Evolutionary conservation across 2,888 invertebrate genomes (phyloP).

Genomic region (Synergus umbraculus): DNA sequence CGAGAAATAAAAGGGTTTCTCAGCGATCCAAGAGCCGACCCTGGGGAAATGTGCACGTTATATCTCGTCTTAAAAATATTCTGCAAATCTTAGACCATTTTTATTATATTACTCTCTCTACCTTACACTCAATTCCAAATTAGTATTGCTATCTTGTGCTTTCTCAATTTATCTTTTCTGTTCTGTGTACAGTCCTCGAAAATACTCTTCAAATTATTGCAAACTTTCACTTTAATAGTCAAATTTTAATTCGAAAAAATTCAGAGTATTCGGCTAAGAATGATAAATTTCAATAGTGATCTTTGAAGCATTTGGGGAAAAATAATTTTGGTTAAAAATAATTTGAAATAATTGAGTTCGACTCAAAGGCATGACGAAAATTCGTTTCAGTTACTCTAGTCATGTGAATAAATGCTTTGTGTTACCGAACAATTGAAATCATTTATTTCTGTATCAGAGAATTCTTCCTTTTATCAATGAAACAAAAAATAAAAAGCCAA

Average conservation of each 20-base stretch:
- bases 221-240: not conserved
- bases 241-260: not conserved
- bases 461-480: not conserved
- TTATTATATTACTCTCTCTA: slow-evolving; percentile 5
- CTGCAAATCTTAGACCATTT: slow-evolving; percentile 9
- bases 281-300: not conserved
- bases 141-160: slow-evolving; percentile 27
- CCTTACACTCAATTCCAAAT: slow-evolving; percentile 8
- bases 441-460: not conserved
- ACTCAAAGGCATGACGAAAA: not conserved
- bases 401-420: slow-evolving; percentile 3
- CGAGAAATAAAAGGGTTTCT: slow-evolving; percentile 16
- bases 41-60: slow-evolving; percentile 40
- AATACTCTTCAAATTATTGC: not conserved
- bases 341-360: not conserved
- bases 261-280: too few species aligned
- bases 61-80: slow-evolving; percentile 33
- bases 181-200: not conserved
- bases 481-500: not conserved
- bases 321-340: not conserved
- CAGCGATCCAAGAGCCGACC: slow-evolving; percentile 26
- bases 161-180: not conserved
- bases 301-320: not conserved
- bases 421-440: slow-evolving; percentile 1
- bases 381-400: not conserved